Percentiles rank a stretch among this genome's conserved stretches.
phyloP scores from a whole-genome alignment of 1,140 invertebrate genomes.

The Amphibalanus amphitrite region DNA sequence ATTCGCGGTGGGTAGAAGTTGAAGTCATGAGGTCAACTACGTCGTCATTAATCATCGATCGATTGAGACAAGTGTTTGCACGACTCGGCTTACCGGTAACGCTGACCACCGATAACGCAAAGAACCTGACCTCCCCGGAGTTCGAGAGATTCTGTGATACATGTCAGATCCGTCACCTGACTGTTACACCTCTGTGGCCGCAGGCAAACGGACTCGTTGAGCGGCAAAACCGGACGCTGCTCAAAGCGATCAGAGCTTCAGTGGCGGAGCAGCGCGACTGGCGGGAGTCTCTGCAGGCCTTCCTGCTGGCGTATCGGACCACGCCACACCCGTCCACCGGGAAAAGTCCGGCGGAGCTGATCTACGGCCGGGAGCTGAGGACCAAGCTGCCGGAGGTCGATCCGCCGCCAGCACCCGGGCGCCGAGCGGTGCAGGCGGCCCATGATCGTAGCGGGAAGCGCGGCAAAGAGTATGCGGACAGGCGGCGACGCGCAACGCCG shows the following conservation, averaged over 20 bases:
- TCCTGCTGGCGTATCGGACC: not conserved
- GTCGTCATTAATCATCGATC: not conserved
- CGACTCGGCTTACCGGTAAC: not conserved
- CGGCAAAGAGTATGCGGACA: not conserved
- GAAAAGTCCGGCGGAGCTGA: not conserved
- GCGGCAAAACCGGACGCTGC: not conserved
- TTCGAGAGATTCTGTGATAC: not conserved
- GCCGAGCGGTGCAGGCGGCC: not conserved
- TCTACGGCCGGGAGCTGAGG: not conserved
- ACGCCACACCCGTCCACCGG: not conserved
- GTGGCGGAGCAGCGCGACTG: not conserved
- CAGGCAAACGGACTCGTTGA: not conserved
- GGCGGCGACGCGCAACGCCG: no score
- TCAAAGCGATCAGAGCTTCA: not conserved
- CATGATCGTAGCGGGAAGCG: not conserved
- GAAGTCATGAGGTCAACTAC: not conserved
- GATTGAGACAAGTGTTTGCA: not conserved
- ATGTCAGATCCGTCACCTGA: not conserved
- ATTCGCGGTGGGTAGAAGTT: not conserved
- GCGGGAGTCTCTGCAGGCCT: not conserved
- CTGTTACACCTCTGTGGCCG: not conserved
- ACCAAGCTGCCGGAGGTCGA: not conserved
- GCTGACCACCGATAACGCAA: not conserved
- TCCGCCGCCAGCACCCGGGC: no score
- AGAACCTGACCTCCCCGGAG: not conserved